Evolutionary conservation across 2,797 vertebrate species (phyloP).

Genomic region (Leptodactylus fallax): DNA sequence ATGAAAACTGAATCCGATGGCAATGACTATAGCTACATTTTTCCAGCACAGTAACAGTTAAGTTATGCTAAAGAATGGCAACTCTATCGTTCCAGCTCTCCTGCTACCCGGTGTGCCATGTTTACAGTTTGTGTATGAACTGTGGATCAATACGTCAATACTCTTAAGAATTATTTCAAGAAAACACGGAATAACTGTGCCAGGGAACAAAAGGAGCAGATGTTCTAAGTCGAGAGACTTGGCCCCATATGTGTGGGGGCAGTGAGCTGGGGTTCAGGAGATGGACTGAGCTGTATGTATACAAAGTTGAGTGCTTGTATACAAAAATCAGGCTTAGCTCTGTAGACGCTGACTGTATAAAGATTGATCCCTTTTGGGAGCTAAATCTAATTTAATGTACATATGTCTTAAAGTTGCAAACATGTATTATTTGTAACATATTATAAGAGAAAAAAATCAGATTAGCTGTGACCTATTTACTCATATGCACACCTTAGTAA

Average conservation of each 20-base stretch:
- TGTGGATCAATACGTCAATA: slow-evolving; percentile 60
- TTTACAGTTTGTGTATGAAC: slow-evolving; percentile 60
- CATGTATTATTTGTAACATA: not conserved
- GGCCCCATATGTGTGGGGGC: slow-evolving; percentile 11
- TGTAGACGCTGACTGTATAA: not conserved
- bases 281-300: slow-evolving; percentile 19
- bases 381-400: slow-evolving; percentile 13
- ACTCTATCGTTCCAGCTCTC: not conserved
- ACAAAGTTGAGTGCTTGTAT: slow-evolving; percentile 23
- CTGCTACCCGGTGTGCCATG: slow-evolving; percentile 42
- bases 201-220: slow-evolving; percentile 60
- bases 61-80: slow-evolving; percentile 39
- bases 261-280: slow-evolving; percentile 22
- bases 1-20: not conserved
- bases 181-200: slow-evolving; percentile 56
- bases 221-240: slow-evolving; percentile 41
- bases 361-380: not conserved
- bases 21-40: not conserved
- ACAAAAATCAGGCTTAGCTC: not conserved
- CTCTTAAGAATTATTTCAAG: slow-evolving; percentile 59
- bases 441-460: not conserved
- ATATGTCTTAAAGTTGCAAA: slow-evolving; percentile 1
- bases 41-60: slow-evolving; percentile 20
- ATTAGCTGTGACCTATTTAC: not conserved
- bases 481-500: not conserved